Conservation (phyloP, 2,888 invertebrate genomes). For the Hypomecis punctinalis region DNA sequence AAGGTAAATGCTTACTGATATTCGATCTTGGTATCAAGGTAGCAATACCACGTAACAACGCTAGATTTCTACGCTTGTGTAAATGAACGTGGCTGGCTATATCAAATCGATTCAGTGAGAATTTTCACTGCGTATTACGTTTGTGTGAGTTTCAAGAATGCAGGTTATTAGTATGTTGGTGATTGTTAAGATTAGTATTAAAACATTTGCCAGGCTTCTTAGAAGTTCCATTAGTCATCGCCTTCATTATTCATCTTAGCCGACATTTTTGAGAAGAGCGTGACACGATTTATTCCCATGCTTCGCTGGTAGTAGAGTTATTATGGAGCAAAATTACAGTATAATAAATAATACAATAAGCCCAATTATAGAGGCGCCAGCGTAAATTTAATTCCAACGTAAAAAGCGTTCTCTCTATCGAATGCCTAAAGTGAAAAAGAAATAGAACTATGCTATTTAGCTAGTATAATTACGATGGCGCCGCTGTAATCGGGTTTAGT, state of each 20-base stretch:
- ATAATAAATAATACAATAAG: too few species aligned
- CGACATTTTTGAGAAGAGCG: neutral
- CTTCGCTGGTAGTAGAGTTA: too few species aligned
- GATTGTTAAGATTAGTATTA: neutral
- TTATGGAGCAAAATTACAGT: too few species aligned
- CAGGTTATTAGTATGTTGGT: neutral
- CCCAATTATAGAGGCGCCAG: too few species aligned
- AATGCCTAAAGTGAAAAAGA: too few species aligned
- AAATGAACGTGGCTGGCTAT: conserved; percentile 5
- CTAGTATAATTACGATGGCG: too few species aligned
- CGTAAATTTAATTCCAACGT: too few species aligned
- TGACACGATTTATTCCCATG: neutral
- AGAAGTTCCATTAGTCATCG: neutral
- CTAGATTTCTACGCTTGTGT: conserved; percentile 18
- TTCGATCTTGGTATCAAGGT: conserved; percentile 61
- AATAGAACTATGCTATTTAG: too few species aligned
- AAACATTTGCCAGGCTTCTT: neutral
- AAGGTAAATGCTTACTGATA: conserved; percentile 59
- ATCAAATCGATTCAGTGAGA: conserved; percentile 29
- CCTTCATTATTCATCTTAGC: neutral
- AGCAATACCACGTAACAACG: conserved; percentile 50
- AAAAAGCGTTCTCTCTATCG: too few species aligned
- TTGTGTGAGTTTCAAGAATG: conserved; percentile 3
- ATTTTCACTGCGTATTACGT: conserved; percentile 18
- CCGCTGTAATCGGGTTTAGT: too few species aligned